phyloP scores from a whole-genome alignment of 2,888 invertebrate genomes.

The Cryptocheilus praepositus region DNA sequence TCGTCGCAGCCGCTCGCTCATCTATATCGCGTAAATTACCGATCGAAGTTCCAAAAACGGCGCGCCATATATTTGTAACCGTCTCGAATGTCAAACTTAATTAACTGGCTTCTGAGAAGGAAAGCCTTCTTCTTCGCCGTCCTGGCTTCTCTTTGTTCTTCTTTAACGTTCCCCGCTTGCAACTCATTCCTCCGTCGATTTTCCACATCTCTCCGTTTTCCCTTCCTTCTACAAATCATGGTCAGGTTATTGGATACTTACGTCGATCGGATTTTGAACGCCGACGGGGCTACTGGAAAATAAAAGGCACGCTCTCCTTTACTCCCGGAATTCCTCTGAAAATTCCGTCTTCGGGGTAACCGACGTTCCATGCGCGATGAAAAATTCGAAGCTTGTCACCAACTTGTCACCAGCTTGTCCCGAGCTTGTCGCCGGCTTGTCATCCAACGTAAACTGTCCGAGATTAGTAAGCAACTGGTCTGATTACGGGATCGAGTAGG shows the following conservation, averaged over 20 bases:
- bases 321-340: conserved; percentile 41
- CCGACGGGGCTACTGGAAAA: conserved; percentile 42
- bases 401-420: too few species aligned
- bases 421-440: conserved; percentile 23
- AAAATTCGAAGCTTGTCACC: conserved; percentile 37
- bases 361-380: conserved; percentile 28
- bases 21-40: too few species aligned
- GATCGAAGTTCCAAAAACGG: too few species aligned
- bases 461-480: conserved; percentile 42
- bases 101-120: background rate
- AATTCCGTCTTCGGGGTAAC: conserved; percentile 31
- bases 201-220: background rate
- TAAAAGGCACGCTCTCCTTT: conserved; percentile 35
- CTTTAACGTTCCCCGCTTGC: background rate
- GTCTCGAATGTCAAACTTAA: too few species aligned
- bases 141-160: background rate
- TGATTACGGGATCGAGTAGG: conserved; percentile 4
- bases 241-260: conserved; percentile 49
- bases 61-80: too few species aligned
- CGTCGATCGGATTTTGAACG: conserved; percentile 46
- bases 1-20: too few species aligned
- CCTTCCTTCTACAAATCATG: conserved; percentile 41
- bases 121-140: background rate
- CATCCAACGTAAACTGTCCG: conserved; percentile 35
- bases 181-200: background rate